Conservation (phyloP, 2,113 vertebrate genomes). For the Neogale vison region DNA sequence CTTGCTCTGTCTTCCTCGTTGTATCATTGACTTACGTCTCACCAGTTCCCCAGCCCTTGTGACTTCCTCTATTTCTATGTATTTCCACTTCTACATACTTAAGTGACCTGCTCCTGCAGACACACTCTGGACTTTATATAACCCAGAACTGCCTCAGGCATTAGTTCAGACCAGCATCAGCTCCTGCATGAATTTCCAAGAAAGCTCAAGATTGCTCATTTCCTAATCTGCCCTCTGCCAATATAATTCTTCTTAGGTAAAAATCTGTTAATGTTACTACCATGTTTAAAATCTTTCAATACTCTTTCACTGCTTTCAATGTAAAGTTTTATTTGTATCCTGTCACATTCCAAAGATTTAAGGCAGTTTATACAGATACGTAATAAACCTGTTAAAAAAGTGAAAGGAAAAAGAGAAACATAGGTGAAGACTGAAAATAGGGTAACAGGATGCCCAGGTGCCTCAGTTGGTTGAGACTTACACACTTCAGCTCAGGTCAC, state of each 20-base stretch:
- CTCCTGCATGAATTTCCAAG: neutral
- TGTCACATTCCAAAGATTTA: slow-evolving; percentile 13
- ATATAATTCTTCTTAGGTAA: neutral
- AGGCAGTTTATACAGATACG: neutral
- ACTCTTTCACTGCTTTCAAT: neutral
- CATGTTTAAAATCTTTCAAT: slow-evolving; percentile 4
- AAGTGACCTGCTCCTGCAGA: neutral
- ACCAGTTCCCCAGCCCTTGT: neutral
- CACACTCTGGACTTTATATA: neutral
- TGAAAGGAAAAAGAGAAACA: slow-evolving; percentile 28
- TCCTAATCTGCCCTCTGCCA: neutral
- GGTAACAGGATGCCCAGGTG: too few species aligned
- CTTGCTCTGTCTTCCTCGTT: neutral
- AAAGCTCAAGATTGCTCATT: neutral
- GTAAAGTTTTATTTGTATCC: neutral
- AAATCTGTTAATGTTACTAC: neutral
- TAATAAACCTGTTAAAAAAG: neutral
- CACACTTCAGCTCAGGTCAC: neutral
- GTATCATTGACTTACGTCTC: neutral
- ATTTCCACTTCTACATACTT: neutral
- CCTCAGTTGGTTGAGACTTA: too few species aligned
- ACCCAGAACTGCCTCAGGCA: neutral
- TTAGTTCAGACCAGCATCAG: neutral
- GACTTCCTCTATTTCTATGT: neutral
- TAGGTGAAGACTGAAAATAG: neutral